Base-by-base conservation (phyloP, 92 coral and sea anemone species). In the Epizoanthus illoricatus region DNA sequence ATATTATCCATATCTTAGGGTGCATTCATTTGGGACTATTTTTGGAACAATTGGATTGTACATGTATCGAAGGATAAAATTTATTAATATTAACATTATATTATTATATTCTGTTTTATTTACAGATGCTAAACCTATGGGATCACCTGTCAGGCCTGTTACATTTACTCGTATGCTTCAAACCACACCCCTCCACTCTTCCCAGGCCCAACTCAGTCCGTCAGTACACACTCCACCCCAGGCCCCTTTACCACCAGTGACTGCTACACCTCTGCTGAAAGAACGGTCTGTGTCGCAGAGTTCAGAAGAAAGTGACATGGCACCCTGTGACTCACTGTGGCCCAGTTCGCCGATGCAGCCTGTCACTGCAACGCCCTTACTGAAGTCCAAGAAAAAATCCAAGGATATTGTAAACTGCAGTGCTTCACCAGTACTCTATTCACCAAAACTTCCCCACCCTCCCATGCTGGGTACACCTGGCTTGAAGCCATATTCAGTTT, bases 401-500 rank as follows among this genome's bases (percentile, higher is more conserved):
- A 45, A 7, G 0, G 10, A 57, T 49, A 33, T 19, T 75, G 66
- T 24, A 49, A 39, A 43, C n/a, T n/a, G n/a, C 57, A 59, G 18
- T 19, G 39, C 67, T 64, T 67, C 80, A 52, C 82, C 75, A 69
- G 76, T 52, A 6, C 47, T 47, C 8, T 66, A 70, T 49, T 71
- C 87, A 36, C 87, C 90, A 1, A 57, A 80, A 43, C 83, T 90
- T 9, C 97, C 94, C 61, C 18, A 68, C 55, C 94, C 92, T 49
- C 97, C 97, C 41, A 73, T 81, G 69, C 74, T 93, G 79, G 87
- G 89, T 18, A 93, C 94, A 4, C 97, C 97, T 75, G 97, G 94
- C 55, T 64, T 93, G 21, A 88, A 82, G 85, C 74, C 90, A 40
- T 63, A 76, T 65, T 80, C 86, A 5, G 81, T 71, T 5, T 39